A percentile compares a stretch with the other conserved stretches of the same genome.
Conservation (phyloP, 2,797 vertebrate genomes). For the Sebastes miniatus region DNA sequence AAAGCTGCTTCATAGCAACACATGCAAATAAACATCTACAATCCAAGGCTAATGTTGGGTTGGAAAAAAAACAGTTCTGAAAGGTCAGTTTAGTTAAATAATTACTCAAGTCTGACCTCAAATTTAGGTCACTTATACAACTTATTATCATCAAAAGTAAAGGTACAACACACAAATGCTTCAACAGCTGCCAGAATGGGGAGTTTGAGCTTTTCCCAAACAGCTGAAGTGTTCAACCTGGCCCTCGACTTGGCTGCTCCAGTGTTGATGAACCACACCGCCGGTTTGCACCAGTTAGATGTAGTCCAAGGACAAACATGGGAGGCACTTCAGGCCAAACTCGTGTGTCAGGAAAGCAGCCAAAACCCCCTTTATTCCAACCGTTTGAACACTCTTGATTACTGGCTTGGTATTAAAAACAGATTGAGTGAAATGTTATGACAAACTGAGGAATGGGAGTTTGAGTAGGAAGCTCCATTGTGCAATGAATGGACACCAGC, state of each 20-base stretch:
- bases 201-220: slow-evolving; percentile 34
- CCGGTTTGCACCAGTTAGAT: slow-evolving; percentile 32
- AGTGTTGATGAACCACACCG: slow-evolving; percentile 14
- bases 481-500: background rate
- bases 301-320: slow-evolving; percentile 64
- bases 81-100: background rate
- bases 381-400: background rate
- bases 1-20: background rate
- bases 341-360: slow-evolving; percentile 36
- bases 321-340: slow-evolving; percentile 45
- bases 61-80: background rate
- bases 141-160: background rate
- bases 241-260: slow-evolving; percentile 35
- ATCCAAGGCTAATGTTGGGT: background rate
- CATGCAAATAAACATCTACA: background rate
- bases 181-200: slow-evolving; percentile 39
- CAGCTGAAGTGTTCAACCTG: slow-evolving; percentile 51
- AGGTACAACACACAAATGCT: background rate
- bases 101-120: background rate
- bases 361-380: slow-evolving; percentile 21
- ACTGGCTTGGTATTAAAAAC: slow-evolving; percentile 16
- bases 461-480: background rate
- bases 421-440: slow-evolving; percentile 40
- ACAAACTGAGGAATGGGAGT: slow-evolving; percentile 28
- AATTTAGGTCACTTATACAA: slow-evolving; percentile 1